Evolutionary conservation across 2,797 vertebrate species (phyloP).

Genomic region (Euphonia xanthogaster): DNA sequence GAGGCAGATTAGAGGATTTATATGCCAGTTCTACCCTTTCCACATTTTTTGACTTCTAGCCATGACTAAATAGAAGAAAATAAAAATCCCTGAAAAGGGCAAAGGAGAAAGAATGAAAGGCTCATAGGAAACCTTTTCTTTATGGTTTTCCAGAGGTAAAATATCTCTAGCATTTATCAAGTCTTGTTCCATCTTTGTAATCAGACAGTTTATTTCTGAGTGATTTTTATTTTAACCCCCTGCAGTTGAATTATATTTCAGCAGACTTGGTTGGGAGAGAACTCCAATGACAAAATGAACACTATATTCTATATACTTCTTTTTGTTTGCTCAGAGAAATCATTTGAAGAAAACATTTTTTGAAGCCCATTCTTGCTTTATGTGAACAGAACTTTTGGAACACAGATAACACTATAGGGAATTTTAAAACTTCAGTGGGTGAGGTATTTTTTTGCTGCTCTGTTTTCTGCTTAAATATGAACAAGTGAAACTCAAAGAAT

Average conservation of each 20-base stretch:
- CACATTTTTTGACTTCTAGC: conserved; percentile 1
- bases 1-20: background rate
- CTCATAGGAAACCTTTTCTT: background rate
- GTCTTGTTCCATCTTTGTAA: background rate
- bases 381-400: background rate
- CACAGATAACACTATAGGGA: background rate
- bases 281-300: background rate
- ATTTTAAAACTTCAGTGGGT: background rate
- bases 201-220: background rate
- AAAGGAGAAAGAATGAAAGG: background rate
- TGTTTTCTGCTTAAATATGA: background rate
- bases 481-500: background rate
- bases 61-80: background rate
- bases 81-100: conserved; percentile 2
- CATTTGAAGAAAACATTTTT: too few relatives aligned
- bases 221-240: background rate
- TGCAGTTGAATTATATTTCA: background rate
- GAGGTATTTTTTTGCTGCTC: background rate
- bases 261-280: background rate
- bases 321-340: background rate
- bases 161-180: conserved; percentile 15
- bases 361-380: background rate
- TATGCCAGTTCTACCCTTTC: background rate
- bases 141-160: background rate
- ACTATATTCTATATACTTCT: background rate